Conservation (phyloP, 2,888 invertebrate genomes). For the Dicycla oo region DNA sequence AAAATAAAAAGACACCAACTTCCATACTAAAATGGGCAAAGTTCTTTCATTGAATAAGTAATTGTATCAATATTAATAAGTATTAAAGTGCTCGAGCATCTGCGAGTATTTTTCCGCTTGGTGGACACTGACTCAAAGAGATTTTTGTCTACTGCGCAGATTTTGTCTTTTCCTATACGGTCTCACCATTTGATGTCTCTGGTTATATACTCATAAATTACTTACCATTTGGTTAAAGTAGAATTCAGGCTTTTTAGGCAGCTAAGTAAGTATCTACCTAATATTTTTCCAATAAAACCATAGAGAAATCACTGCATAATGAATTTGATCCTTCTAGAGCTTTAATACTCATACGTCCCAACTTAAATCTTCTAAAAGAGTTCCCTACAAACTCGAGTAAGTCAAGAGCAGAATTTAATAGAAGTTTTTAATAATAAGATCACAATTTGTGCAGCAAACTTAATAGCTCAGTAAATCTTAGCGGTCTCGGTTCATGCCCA, state of each 20-base stretch:
- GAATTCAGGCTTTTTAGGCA: not conserved
- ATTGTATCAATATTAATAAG: no score
- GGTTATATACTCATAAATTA: not conserved
- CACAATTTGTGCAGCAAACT: constrained; percentile 80
- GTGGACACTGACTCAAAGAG: no score
- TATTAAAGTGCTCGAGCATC: no score
- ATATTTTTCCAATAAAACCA: not conserved
- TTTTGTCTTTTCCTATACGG: no score
- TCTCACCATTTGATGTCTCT: not conserved
- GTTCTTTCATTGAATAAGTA: no score
- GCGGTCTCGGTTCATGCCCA: constrained; percentile 76
- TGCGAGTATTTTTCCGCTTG: no score
- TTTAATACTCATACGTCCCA: constrained; percentile 7
- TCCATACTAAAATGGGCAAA: no score
- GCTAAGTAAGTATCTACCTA: not conserved
- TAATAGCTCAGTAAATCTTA: constrained; percentile 85
- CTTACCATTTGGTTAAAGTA: not conserved
- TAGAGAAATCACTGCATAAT: no score
- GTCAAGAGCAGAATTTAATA: constrained; percentile 65
- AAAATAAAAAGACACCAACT: no score
- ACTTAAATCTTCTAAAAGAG: constrained; percentile 33
- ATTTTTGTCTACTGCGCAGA: no score
- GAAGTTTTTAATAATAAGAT: constrained; percentile 80
- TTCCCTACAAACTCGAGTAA: constrained; percentile 28
- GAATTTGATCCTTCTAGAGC: not conserved